Conservation (phyloP, 2,888 invertebrate genomes). For the Oxytorus armatus region DNA sequence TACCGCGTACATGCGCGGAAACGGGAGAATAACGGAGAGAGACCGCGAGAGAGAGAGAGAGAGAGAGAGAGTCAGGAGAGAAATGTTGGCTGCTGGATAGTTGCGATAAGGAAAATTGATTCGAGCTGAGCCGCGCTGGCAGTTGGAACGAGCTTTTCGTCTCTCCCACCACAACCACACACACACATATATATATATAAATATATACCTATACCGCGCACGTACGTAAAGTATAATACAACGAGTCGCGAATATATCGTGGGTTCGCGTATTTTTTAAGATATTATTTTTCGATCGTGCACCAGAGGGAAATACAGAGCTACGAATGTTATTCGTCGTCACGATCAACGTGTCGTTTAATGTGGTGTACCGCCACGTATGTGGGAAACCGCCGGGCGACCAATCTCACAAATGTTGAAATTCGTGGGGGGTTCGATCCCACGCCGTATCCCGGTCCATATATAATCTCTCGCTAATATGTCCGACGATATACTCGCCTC, state of each 20-base stretch:
- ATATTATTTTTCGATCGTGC: background rate
- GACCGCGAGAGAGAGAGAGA: conserved; percentile 3
- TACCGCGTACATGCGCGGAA: conserved; percentile 2
- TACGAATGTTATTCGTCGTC: conserved; percentile 76
- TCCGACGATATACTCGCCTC: background rate
- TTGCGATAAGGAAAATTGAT: conserved; percentile 83
- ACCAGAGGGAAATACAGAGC: conserved; percentile 61
- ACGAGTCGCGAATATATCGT: conserved; percentile 22
- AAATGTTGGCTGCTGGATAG: conserved; percentile 76
- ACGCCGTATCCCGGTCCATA: conserved; percentile 13
- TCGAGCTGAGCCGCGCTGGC: conserved; percentile 71
- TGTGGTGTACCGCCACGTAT: conserved; percentile 54
- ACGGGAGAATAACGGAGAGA: conserved; percentile 34
- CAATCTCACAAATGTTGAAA: conserved; percentile 57
- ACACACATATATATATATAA: conserved; percentile 17
- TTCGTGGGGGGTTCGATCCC: conserved; percentile 18
- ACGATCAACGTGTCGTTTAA: conserved; percentile 70
- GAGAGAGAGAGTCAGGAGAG: conserved; percentile 23
- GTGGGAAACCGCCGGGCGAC: conserved; percentile 77
- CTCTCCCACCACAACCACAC: conserved; percentile 26
- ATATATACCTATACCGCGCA: background rate
- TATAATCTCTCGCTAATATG: conserved; percentile 40
- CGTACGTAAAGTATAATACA: conserved; percentile 14
- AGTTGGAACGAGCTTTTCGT: conserved; percentile 50
- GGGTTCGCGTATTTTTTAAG: background rate